These are phyloP conservation scores for Trissolcus japonicus DNA, from an alignment of 2,888 invertebrate genomes.

Conservation along the genomic window DNA sequence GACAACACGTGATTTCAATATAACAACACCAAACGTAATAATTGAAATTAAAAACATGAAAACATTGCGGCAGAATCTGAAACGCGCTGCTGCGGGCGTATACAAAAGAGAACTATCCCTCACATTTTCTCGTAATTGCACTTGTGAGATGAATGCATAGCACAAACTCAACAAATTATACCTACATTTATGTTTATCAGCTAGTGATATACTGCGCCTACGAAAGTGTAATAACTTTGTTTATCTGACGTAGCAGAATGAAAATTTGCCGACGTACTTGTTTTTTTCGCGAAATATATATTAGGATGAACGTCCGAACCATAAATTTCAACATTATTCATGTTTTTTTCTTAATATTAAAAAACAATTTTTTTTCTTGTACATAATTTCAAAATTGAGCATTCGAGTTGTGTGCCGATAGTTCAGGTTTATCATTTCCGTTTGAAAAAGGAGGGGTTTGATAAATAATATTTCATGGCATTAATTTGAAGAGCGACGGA, in stretches of 20 bases:
- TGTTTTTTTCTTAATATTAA: background rate
- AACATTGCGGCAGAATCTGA: background rate
- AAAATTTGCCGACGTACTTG: constrained; percentile 6
- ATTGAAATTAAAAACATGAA: constrained; percentile 1
- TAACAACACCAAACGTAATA: background rate
- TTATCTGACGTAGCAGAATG: background rate
- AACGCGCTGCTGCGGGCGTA: constrained; percentile 12
- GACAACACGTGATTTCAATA: no score
- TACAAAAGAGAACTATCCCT: constrained; percentile 13
- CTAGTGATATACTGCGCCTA: constrained; percentile 9
- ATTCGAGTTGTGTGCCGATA: no score
- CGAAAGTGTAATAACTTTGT: constrained; percentile 19
- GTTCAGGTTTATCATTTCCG: no score
- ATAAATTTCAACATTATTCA: background rate
- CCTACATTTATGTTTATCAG: constrained; percentile 31
- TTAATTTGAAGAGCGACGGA: constrained; percentile 1
- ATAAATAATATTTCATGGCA: constrained; percentile 10
- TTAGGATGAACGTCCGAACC: background rate
- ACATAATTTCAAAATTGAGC: no score
- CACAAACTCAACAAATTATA: constrained; percentile 24
- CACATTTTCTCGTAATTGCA: constrained; percentile 29
- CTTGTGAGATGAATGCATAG: constrained; percentile 15
- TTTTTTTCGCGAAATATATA: background rate
- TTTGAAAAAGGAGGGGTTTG: background rate
- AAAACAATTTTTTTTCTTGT: no score